These are phyloP conservation scores for Netelia melanura DNA, from an alignment of 2,888 invertebrate genomes.

Conservation along the genomic window DNA sequence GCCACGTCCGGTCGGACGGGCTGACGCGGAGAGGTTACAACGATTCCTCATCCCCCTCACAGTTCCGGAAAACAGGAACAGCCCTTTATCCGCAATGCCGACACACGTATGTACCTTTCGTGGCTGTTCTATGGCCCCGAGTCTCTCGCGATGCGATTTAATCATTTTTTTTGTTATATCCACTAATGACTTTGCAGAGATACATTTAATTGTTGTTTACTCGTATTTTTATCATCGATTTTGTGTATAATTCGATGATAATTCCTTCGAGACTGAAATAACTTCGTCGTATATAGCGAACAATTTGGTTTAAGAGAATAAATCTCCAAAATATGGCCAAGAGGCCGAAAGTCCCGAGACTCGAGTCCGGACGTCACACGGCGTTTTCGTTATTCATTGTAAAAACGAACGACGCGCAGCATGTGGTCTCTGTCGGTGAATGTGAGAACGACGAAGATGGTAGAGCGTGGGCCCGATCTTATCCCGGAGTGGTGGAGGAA, in stretches of 20 bases:
- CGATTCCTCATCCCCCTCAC: constrained; percentile 73
- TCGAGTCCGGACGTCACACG: neutral
- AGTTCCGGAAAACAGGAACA: constrained; percentile 77
- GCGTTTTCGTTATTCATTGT: constrained; percentile 12
- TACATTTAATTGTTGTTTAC: neutral
- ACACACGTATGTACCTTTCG: constrained; percentile 42
- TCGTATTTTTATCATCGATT: neutral
- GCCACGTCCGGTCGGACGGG: constrained; percentile 76
- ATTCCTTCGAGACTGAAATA: neutral
- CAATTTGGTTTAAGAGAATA: too few species aligned
- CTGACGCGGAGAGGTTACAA: constrained; percentile 62
- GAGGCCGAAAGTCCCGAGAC: neutral
- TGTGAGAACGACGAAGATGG: neutral
- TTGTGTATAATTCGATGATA: neutral
- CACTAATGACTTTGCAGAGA: too few species aligned
- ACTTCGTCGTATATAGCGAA: too few species aligned
- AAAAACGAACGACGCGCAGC: constrained; percentile 9
- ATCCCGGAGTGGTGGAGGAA: neutral
- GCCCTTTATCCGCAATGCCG: constrained; percentile 66
- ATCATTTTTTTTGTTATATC: too few species aligned
- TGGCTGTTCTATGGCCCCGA: neutral
- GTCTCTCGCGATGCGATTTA: neutral
- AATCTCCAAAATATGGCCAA: too few species aligned
- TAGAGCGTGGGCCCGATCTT: neutral
- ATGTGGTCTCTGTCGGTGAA: neutral